These are phyloP conservation scores for Crocidura indochinensis DNA, from an alignment of 2,797 vertebrate species.

Conservation along the genomic window DNA sequence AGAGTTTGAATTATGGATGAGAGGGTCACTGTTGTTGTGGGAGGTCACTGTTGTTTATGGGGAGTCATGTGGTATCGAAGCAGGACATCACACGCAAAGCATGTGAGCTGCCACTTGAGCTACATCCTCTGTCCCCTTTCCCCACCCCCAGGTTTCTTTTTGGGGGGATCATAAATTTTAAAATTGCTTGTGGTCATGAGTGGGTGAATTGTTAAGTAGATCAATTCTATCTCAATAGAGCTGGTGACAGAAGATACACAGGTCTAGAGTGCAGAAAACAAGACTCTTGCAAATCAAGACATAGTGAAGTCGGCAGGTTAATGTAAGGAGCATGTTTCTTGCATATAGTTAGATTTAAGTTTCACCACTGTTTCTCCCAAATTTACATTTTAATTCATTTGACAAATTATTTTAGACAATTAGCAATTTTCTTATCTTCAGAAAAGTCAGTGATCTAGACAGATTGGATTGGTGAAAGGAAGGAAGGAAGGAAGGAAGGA, in stretches of 20 bases:
- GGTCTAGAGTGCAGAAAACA: constrained; percentile 44
- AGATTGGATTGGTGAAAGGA: neutral
- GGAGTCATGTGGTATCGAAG: no score
- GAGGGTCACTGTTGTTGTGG: no score
- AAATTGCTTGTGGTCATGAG: constrained; percentile 34
- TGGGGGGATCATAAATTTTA: neutral
- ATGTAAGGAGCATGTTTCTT: constrained; percentile 19
- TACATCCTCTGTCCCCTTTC: no score
- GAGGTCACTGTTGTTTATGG: no score
- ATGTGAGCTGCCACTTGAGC: no score
- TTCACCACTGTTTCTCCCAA: constrained; percentile 34
- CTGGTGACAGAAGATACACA: constrained; percentile 63
- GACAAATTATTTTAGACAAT: constrained; percentile 58
- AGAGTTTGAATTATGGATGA: neutral
- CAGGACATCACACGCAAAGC: no score
- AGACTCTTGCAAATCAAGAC: constrained; percentile 66
- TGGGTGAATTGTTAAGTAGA: constrained; percentile 13
- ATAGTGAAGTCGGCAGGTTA: constrained; percentile 36
- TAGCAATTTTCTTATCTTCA: constrained; percentile 58
- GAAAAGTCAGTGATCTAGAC: constrained; percentile 63
- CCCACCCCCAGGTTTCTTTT: neutral
- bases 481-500: neutral
- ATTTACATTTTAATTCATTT: constrained; percentile 61
- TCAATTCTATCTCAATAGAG: constrained; percentile 45
- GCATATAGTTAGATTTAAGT: constrained; percentile 44